Evolutionary conservation across 2,113 vertebrate species (phyloP).

Genomic region (Irena cyanogastra): DNA sequence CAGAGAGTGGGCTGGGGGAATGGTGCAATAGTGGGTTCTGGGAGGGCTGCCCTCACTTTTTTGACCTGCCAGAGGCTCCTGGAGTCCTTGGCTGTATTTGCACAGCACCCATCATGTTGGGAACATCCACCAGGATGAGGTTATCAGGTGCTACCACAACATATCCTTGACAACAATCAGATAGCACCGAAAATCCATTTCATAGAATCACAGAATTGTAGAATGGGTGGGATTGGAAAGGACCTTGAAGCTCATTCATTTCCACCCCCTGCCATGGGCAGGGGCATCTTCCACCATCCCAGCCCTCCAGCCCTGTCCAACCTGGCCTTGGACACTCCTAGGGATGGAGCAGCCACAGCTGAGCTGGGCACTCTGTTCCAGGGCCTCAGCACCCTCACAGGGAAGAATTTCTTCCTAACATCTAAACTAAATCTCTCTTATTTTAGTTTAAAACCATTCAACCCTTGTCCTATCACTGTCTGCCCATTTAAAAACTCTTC

Average conservation of each 20-base stretch:
- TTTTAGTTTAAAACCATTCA: neutral
- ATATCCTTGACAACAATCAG: neutral
- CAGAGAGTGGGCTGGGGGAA: neutral
- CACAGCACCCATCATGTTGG: neutral
- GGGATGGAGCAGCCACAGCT: neutral
- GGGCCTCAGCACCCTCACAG: neutral
- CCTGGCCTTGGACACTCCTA: neutral
- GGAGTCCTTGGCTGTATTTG: neutral
- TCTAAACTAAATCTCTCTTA: neutral
- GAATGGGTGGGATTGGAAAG: neutral
- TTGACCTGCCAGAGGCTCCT: neutral
- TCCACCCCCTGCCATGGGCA: neutral
- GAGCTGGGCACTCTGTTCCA: neutral
- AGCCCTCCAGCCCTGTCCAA: accelerated
- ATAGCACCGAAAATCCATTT: neutral
- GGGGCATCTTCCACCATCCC: neutral
- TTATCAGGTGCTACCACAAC: neutral
- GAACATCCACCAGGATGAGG: neutral
- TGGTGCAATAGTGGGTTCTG: neutral
- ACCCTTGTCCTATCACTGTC: neutral
- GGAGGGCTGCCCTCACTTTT: neutral
- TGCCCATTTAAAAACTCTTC: neutral
- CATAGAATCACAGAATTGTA: neutral
- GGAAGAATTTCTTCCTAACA: neutral
- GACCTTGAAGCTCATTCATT: neutral